Conservation (phyloP, 2,113 vertebrate species). For the Scophthalmus maximus region DNA sequence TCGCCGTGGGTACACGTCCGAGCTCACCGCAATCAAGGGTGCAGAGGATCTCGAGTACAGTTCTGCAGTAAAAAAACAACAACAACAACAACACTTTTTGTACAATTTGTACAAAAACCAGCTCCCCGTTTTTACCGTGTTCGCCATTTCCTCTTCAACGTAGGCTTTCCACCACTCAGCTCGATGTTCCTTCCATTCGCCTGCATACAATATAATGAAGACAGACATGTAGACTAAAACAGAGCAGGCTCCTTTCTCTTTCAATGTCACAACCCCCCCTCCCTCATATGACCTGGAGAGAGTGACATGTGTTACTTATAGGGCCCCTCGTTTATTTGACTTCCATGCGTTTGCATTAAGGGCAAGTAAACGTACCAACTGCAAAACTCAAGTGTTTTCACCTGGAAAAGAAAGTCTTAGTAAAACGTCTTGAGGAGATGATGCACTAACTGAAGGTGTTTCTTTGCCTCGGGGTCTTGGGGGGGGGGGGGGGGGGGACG, state of each 20-base stretch:
- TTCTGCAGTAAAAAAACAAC: constrained; percentile 12
- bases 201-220: constrained; percentile 42
- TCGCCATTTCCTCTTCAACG: constrained; percentile 18
- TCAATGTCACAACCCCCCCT: constrained; percentile 14
- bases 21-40: neutral
- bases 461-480: neutral
- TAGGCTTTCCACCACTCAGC: constrained; percentile 8
- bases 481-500: too few relatives aligned
- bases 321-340: constrained; percentile 75
- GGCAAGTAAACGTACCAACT: constrained; percentile 70
- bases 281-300: constrained; percentile 67
- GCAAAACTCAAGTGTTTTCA: neutral
- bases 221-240: too few relatives aligned
- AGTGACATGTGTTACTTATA: constrained; percentile 81
- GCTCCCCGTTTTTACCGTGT: constrained; percentile 13
- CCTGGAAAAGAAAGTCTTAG: neutral
- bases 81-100: constrained; percentile 31
- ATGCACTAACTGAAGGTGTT: too few relatives aligned
- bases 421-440: neutral
- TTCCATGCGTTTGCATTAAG: constrained; percentile 71
- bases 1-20: neutral
- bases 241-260: constrained; percentile 23
- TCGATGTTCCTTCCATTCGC: constrained; percentile 15
- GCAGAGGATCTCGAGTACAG: neutral
- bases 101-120: constrained; percentile 26